Evolutionary conservation across 1,140 invertebrate genomes (phyloP).

Genomic region (Hycleus cichorii): DNA sequence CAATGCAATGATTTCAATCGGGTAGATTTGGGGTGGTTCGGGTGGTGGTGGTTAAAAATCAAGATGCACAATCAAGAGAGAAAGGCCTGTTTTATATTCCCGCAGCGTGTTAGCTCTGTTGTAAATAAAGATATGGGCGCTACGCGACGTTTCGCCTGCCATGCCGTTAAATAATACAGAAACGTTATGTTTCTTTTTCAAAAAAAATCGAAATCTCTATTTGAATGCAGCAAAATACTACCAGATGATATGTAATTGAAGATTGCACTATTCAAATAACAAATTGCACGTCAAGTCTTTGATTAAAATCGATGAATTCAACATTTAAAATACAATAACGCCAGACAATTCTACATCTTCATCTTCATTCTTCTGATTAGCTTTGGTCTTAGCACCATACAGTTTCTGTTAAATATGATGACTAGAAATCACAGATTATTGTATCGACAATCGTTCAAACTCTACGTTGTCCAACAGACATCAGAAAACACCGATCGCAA

Average conservation of each 20-base stretch:
- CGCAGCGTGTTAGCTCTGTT: slow-evolving; percentile 23
- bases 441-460: slow-evolving; percentile 14
- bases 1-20: slow-evolving; percentile 29
- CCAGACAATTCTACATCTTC: too few relatives aligned
- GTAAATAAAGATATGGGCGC: slow-evolving; percentile 40
- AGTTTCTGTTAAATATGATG: slow-evolving; percentile 29
- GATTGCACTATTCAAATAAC: slow-evolving; percentile 21
- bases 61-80: slow-evolving; percentile 38
- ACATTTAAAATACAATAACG: too few relatives aligned
- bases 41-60: slow-evolving; percentile 36
- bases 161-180: too few relatives aligned
- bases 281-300: slow-evolving; percentile 17
- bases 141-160: slow-evolving; percentile 10
- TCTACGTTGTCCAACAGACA: slow-evolving; percentile 24
- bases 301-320: too few relatives aligned
- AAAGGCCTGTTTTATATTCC: slow-evolving; percentile 33
- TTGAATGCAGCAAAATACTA: too few relatives aligned
- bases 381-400: slow-evolving; percentile 26
- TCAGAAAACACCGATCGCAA: slow-evolving; percentile 26
- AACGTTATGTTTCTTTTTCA: too few relatives aligned
- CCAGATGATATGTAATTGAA: not conserved
- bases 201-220: too few relatives aligned
- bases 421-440: slow-evolving; percentile 37
- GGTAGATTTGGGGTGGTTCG: slow-evolving; percentile 8
- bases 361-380: too few relatives aligned